phyloP scores from a whole-genome alignment of 2,797 vertebrate genomes.

The Pyrocephalus nanus region DNA sequence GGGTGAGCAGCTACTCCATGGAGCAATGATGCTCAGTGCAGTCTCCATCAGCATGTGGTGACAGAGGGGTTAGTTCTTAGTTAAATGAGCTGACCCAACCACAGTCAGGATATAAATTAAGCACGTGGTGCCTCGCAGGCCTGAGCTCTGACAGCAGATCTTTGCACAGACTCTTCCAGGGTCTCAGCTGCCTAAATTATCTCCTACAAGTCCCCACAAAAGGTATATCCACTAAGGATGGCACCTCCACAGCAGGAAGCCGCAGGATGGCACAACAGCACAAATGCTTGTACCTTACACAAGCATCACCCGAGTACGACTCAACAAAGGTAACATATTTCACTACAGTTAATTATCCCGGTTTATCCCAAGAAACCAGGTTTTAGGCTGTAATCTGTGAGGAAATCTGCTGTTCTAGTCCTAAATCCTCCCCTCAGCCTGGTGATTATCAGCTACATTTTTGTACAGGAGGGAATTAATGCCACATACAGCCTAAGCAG shows the following conservation, averaged over 20 bases:
- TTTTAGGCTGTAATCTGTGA: slow-evolving; percentile 85
- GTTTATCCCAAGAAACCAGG: slow-evolving; percentile 82
- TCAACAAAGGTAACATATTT: slow-evolving; percentile 75
- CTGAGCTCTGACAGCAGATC: background rate
- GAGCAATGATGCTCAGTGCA: background rate
- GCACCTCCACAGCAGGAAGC: background rate
- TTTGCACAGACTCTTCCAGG: background rate
- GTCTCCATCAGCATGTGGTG: accelerated
- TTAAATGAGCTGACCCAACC: background rate
- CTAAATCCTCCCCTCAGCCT: slow-evolving; percentile 84
- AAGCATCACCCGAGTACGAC: slow-evolving; percentile 19
- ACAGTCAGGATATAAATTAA: background rate
- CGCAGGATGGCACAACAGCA: background rate
- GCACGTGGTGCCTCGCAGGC: background rate
- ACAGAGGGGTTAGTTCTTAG: background rate
- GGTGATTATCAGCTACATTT: slow-evolving; percentile 86
- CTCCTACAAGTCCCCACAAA: background rate
- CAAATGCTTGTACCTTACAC: background rate
- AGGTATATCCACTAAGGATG: background rate
- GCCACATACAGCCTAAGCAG: slow-evolving; percentile 85
- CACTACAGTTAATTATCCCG: slow-evolving; percentile 80
- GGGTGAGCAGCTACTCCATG: accelerated
- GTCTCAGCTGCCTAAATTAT: background rate
- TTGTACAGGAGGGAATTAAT: slow-evolving; percentile 88
- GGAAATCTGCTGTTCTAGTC: slow-evolving; percentile 85